phyloP scores from a whole-genome alignment of 1,140 invertebrate genomes.

The Plectus sambesii region DNA sequence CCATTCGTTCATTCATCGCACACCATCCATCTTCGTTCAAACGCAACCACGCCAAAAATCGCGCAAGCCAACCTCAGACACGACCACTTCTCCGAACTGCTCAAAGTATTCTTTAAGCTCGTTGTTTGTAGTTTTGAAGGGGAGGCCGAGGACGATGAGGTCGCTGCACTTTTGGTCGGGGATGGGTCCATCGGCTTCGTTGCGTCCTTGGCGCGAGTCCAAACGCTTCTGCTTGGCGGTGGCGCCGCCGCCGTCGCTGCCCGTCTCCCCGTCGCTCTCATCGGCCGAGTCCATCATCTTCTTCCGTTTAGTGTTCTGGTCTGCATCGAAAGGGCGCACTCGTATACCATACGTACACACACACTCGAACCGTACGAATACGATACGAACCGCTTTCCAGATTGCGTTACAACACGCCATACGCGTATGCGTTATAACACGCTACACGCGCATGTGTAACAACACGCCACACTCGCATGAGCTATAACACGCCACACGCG shows the following conservation, averaged over 20 bases:
- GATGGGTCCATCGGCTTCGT: slow-evolving; percentile 11
- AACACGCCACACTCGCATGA: no score
- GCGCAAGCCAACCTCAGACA: slow-evolving; percentile 48
- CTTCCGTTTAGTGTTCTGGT: slow-evolving; percentile 38
- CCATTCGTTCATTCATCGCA: no score
- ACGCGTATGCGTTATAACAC: slow-evolving; percentile 11
- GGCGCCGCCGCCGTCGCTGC: slow-evolving; percentile 18
- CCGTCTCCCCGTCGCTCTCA: slow-evolving; percentile 32
- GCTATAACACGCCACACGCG: slow-evolving; percentile 14
- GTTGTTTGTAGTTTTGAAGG: slow-evolving; percentile 51
- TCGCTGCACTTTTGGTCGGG: slow-evolving; percentile 26
- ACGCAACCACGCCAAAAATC: not conserved
- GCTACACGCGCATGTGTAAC: slow-evolving; percentile 5
- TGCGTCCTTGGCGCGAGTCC: slow-evolving; percentile 19
- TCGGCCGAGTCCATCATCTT: slow-evolving; percentile 38
- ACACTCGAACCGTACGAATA: slow-evolving; percentile 5
- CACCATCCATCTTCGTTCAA: not conserved
- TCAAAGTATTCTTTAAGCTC: slow-evolving; percentile 50
- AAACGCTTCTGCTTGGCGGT: slow-evolving; percentile 16
- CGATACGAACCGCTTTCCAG: not conserved
- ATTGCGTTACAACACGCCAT: not conserved
- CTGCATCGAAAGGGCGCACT: slow-evolving; percentile 20
- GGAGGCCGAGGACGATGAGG: slow-evolving; percentile 42
- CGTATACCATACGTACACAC: slow-evolving; percentile 9
- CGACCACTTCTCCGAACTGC: slow-evolving; percentile 50